Percentiles rank a stretch among this genome's conserved stretches.
These are phyloP conservation scores for Myripristis murdjan DNA, from an alignment of 2,797 vertebrate genomes.

Conservation along the genomic window DNA sequence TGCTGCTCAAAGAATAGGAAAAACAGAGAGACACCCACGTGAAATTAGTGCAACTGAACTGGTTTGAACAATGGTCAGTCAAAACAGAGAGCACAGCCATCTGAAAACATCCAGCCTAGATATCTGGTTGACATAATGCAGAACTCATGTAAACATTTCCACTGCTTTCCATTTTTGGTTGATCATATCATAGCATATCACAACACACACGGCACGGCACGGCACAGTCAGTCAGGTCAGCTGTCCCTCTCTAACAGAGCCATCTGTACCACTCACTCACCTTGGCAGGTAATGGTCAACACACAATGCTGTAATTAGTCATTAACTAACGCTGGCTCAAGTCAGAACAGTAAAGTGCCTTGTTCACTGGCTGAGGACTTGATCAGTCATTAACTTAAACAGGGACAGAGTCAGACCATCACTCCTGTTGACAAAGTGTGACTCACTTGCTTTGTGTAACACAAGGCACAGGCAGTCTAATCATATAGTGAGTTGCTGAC, in stretches of 20 bases:
- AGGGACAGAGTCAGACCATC: constrained; percentile 65
- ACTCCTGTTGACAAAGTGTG: constrained; percentile 79
- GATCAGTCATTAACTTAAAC: constrained; percentile 83
- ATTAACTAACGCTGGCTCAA: constrained; percentile 69
- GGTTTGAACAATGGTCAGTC: constrained; percentile 54
- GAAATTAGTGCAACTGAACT: constrained; percentile 14
- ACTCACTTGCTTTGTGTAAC: constrained; percentile 75
- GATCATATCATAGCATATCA: constrained; percentile 55
- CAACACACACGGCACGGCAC: background rate
- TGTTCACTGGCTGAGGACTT: constrained; percentile 66
- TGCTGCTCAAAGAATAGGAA: constrained; percentile 53
- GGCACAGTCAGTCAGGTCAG: constrained; percentile 44
- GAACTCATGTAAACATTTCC: constrained; percentile 71
- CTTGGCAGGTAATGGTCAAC: constrained; percentile 69
- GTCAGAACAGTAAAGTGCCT: constrained; percentile 69
- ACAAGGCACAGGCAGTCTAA: constrained; percentile 60
- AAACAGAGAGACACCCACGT: constrained; percentile 1
- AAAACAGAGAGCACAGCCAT: constrained; percentile 46
- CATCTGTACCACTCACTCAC: constrained; percentile 61
- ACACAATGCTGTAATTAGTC: constrained; percentile 71
- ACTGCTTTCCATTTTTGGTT: constrained; percentile 62
- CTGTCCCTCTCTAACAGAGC: constrained; percentile 39
- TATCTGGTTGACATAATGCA: constrained; percentile 45
- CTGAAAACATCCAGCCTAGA: constrained; percentile 49
- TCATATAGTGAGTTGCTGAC: constrained; percentile 56